Conservation (phyloP, 1,140 invertebrate species). For the Onthophagus taurus region DNA sequence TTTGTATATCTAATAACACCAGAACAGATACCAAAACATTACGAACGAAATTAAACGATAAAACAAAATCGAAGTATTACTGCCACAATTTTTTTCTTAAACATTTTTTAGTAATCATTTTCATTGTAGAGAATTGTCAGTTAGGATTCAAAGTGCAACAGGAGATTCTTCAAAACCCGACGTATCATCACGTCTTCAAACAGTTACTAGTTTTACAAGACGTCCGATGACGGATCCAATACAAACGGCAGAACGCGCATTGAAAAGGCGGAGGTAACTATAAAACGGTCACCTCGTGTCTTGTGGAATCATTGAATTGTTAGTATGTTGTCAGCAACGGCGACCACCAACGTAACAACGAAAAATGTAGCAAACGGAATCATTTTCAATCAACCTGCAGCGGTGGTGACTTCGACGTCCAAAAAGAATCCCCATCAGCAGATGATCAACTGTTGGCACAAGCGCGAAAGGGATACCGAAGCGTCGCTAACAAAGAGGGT, state of each 20-base stretch:
- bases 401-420: not conserved
- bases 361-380: slow-evolving; percentile 4
- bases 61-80: no score
- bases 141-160: slow-evolving; percentile 11
- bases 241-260: slow-evolving; percentile 10
- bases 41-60: no score
- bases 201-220: slow-evolving; percentile 7
- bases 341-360: slow-evolving; percentile 14
- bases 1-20: no score
- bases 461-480: slow-evolving; percentile 2
- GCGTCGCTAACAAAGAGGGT: no score
- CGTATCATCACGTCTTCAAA: not conserved
- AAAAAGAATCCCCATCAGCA: slow-evolving; percentile 12
- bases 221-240: slow-evolving; percentile 9
- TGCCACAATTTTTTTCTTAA: no score
- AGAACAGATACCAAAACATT: no score
- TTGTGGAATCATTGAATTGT: slow-evolving; percentile 20
- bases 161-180: slow-evolving; percentile 5
- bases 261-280: slow-evolving; percentile 22
- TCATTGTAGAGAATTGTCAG: slow-evolving; percentile 2
- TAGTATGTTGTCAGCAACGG: slow-evolving; percentile 22
- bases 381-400: slow-evolving; percentile 4
- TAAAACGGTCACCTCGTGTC: not conserved
- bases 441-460: slow-evolving; percentile 5
- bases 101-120: no score